Evolutionary conservation across 2,888 invertebrate species (phyloP), one percentile per base, ranked within the genome.

Genomic region (Lucinisca nassula): DNA sequence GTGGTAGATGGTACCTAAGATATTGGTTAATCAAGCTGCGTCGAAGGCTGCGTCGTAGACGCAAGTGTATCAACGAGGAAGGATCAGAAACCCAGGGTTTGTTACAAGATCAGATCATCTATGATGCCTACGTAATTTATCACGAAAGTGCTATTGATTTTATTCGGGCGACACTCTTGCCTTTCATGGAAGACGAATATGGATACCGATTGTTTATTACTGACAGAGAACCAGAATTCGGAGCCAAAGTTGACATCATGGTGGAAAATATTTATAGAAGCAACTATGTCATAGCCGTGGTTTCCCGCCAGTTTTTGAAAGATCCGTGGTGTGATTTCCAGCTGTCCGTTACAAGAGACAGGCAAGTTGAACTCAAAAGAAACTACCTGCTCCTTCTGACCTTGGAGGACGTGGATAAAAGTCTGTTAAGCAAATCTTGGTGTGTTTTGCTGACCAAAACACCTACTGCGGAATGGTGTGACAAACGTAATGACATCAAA

Each of bases 391-490:
- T 78, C 37, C 55, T 78, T 12, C 8, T 78, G 17, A 10, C 51
- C 2, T n/a, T 78, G 24, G 78, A 78, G 30, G 67, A 77, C 32
- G 37, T 88, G 6, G 72, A 88, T 30, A 45, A 70, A 17, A 75
- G 55, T 0, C n/a, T 35, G 10, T 17, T 88, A 30, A 67, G 51
- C 70, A 76, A 70, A 32, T 58, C 81, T 2, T 82, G 81, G 84
- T 88, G 82, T 40, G 72, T 84, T 10, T 30, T 79, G 51, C 51
- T 88, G 30, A 82, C 84, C 6, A 84, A 67, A 38, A 67, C 78
- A 17, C 79, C 55, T 12, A 79, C 74, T 17, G 79, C 82, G n/a
- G 30, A 67, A 21, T 86, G 85, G 85, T 82, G 79, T 51, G 27
- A 74, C 0, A 75, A 82, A 32, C n/a, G 6, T 35, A 30, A 67